A percentile compares a stretch with the other conserved stretches of the same genome.
Conservation (phyloP, 2,797 vertebrate genomes). For the Lutra lutra region DNA sequence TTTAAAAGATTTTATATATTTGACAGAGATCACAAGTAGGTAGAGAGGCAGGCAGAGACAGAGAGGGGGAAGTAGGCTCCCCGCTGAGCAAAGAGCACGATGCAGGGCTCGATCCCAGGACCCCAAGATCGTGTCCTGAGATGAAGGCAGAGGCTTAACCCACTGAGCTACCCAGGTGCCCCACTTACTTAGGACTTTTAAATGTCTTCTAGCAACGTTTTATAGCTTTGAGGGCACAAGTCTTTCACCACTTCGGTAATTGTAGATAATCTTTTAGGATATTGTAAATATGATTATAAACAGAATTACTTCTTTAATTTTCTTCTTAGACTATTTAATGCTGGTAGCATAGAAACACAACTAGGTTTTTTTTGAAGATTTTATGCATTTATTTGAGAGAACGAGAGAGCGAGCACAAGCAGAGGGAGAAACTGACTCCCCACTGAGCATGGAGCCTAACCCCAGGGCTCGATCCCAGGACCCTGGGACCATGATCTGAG, state of each 20-base stretch:
- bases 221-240: background rate
- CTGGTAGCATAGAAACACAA: background rate
- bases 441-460: background rate
- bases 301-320: constrained; percentile 26
- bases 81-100: no score
- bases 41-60: no score
- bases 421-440: background rate
- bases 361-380: background rate
- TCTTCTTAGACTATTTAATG: background rate
- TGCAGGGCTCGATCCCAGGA: no score
- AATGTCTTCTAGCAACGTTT: background rate
- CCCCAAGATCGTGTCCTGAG: no score
- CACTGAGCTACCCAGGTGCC: no score
- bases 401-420: background rate
- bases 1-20: no score
- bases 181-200: background rate
- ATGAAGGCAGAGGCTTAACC: no score
- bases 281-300: background rate
- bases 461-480: background rate
- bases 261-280: constrained; percentile 4
- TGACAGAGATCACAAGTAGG: no score
- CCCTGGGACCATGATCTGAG: background rate
- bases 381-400: background rate
- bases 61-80: no score
- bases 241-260: background rate